Evolutionary conservation across 2,888 invertebrate species (phyloP).

Genomic region (Ectobius pallidus): DNA sequence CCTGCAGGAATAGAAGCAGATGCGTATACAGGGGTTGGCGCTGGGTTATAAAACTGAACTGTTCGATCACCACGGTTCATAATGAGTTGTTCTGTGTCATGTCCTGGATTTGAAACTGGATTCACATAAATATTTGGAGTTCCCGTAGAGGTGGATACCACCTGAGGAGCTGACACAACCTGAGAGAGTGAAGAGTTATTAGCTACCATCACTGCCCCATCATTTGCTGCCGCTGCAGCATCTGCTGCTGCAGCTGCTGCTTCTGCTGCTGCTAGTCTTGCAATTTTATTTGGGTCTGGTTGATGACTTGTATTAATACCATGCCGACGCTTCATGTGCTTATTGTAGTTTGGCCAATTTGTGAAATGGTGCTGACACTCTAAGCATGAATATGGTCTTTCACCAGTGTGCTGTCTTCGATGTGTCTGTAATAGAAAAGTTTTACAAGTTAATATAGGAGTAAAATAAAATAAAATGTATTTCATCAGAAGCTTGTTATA

Average conservation of each 20-base stretch:
- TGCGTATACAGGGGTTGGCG: constrained; percentile 22
- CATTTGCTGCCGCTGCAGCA: constrained; percentile 30
- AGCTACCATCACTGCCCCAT: background rate
- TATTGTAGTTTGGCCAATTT: constrained; percentile 84
- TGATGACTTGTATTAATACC: constrained; percentile 63
- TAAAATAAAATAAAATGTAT: no score
- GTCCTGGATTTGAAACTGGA: background rate
- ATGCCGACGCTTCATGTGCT: constrained; percentile 79
- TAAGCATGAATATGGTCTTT: constrained; percentile 74
- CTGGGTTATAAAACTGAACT: constrained; percentile 27
- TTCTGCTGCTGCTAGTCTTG: constrained; percentile 33
- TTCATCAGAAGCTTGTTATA: no score
- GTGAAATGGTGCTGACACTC: constrained; percentile 77
- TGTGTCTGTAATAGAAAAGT: constrained; percentile 64
- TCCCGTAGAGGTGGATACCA: constrained; percentile 7
- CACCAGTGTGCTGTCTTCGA: constrained; percentile 70
- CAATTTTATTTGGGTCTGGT: constrained; percentile 43
- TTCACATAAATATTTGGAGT: constrained; percentile 11
- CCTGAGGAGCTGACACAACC: background rate
- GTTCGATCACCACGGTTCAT: constrained; percentile 8
- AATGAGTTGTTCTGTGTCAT: constrained; percentile 25
- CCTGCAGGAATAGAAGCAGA: constrained; percentile 1
- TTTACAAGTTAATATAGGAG: no score
- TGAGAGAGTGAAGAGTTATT: background rate
- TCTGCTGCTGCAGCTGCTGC: constrained; percentile 16